A percentile compares a stretch with the other conserved stretches of the same genome.
phyloP scores from a whole-genome alignment of 2,888 invertebrate species.

The Cephus spinipes region DNA sequence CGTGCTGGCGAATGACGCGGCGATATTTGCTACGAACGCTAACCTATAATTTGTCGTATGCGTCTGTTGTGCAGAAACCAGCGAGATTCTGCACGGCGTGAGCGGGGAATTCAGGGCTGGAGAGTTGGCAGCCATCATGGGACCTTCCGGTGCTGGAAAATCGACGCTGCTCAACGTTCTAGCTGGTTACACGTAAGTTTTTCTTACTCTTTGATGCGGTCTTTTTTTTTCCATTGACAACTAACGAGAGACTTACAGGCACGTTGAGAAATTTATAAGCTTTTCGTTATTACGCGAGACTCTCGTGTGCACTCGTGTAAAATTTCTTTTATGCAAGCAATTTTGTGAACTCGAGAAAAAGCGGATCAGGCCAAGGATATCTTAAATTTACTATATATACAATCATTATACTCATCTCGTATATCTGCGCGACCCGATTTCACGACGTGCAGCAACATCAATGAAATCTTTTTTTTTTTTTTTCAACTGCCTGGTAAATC shows the following conservation, averaged over 20 bases:
- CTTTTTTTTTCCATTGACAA: background rate
- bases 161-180: constrained; percentile 90
- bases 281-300: background rate
- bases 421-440: background rate
- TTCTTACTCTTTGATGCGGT: background rate
- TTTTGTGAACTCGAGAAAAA: background rate
- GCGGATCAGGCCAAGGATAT: background rate
- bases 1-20: too few species aligned
- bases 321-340: background rate
- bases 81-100: constrained; percentile 72
- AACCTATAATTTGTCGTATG: background rate
- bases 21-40: background rate
- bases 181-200: constrained; percentile 86
- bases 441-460: background rate
- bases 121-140: constrained; percentile 76
- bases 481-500: background rate
- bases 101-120: constrained; percentile 72
- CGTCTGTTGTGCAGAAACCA: constrained; percentile 69
- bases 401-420: background rate
- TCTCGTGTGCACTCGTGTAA: background rate
- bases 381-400: background rate
- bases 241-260: background rate
- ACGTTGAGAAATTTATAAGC: background rate
- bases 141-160: constrained; percentile 81
- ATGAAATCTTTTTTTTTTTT: background rate